Base-by-base conservation (phyloP, 2,113 vertebrate genomes). In the Pagrus major region DNA sequence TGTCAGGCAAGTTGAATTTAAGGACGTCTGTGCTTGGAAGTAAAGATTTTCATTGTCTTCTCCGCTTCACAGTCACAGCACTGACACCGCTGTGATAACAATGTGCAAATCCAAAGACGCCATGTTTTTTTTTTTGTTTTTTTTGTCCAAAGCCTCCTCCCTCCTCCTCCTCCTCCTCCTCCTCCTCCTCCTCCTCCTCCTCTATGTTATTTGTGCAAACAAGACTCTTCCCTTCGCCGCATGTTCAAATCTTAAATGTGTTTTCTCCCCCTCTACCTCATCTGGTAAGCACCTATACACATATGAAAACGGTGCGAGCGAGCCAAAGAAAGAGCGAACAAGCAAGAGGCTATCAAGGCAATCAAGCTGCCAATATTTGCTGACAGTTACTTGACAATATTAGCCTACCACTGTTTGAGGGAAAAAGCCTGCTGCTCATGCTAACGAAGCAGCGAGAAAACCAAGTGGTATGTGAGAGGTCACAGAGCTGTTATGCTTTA, bases 341-440 rank as follows among this genome's bases (percentile, higher is more conserved):
- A 71, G 65, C 44, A 35, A 51, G 6, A 67, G 25, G 56, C 67
- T 75, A 68, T 88, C 67, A 41, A 52, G 80, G 37, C 69, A 84
- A 83, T 89, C 86, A 80, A 47, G 47, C 54, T 82, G 76, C 56
- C 58, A 84, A 85, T 81, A 68, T 81, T 82, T 85, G 72, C 84
- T 66, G 52, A 89, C 52, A 69, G 54, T 67, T 78, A 86, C 76
- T 71, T 83, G 69, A 76, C 58, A 73, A 78, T 77, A 58, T 76
- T 66, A 56, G 83, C 20, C 68, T 27, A 64, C 18, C 46, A 37
- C 23, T 67, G 71, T 81, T 77, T 75, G 71, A 58, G 33, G 14
- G 37, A 49, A 42, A 78, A 63, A 51, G 3, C 58, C 65, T 76
- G 76, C 44, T 82, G 71, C 54, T 86, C 51, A 77, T 86, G 65